Evolutionary conservation across 1,140 invertebrate species (phyloP).

Genomic region (Nasonia vitripennis): DNA sequence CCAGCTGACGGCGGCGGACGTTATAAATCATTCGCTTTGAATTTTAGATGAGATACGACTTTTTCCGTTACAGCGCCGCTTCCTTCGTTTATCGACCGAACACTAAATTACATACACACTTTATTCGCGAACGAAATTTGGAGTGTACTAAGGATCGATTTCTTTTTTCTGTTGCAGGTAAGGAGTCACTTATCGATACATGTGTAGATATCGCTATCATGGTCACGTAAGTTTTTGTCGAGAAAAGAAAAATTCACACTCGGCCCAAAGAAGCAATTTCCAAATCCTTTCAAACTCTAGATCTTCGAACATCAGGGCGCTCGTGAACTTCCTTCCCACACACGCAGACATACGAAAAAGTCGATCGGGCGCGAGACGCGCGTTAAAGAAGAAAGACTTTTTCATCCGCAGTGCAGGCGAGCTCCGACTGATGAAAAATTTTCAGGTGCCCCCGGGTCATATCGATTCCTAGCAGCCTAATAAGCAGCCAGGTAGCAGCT

Average conservation of each 20-base stretch:
- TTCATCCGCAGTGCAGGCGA: not conserved
- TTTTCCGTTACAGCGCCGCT: not conserved
- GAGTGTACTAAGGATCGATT: not conserved
- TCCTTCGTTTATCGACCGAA: too few relatives aligned
- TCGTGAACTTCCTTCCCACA: not conserved
- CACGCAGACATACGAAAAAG: too few relatives aligned
- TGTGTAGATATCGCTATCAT: not conserved
- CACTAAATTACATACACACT: too few relatives aligned
- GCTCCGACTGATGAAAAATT: not conserved
- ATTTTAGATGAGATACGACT: not conserved
- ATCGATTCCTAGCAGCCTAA: constrained; percentile 1
- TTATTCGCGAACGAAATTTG: too few relatives aligned
- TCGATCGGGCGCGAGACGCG: not conserved
- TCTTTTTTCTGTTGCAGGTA: constrained; percentile 1
- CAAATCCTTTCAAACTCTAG: not conserved
- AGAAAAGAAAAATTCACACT: not conserved
- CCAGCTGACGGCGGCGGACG: not conserved
- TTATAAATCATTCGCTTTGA: not conserved
- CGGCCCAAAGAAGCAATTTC: not conserved
- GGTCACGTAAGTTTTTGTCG: constrained; percentile 12
- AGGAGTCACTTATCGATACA: not conserved
- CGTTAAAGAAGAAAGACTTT: constrained; percentile 5
- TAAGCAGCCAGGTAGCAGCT: not conserved
- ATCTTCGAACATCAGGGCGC: not conserved
- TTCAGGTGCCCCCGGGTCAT: not conserved